A percentile compares a stretch with the other conserved stretches of the same genome.
These are phyloP conservation scores for Loxodonta africana DNA, from an alignment of 2,113 vertebrate genomes.

Conservation along the genomic window DNA sequence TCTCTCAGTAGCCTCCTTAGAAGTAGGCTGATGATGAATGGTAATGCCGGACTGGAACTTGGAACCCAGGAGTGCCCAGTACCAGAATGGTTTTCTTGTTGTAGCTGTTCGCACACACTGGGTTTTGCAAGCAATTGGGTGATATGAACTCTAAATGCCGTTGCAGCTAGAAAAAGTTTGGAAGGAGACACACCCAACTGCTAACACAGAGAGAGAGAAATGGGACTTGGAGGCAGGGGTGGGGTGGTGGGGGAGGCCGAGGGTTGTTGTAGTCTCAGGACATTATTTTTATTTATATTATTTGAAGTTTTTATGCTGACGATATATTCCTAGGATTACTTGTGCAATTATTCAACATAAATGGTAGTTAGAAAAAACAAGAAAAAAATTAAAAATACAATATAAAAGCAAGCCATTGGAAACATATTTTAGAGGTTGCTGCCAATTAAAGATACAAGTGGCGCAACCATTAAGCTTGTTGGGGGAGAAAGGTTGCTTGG, in stretches of 20 bases:
- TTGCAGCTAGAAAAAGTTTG: constrained; percentile 78
- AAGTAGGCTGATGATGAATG: constrained; percentile 34
- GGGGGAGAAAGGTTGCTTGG: constrained; percentile 48
- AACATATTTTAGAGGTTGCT: constrained; percentile 32
- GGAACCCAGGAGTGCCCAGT: constrained; percentile 35
- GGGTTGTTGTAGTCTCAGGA: neutral
- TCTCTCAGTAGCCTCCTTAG: constrained; percentile 55
- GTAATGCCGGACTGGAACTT: constrained; percentile 19
- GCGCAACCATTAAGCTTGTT: neutral
- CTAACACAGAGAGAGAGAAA: constrained; percentile 62
- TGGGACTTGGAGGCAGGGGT: constrained; percentile 38
- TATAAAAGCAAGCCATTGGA: constrained; percentile 37
- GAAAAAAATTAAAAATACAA: neutral
- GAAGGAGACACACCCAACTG: constrained; percentile 75
- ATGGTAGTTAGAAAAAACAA: constrained; percentile 41
- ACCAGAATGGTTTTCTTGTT: constrained; percentile 60
- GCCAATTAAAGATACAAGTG: neutral
- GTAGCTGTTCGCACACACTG: constrained; percentile 71
- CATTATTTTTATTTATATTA: constrained; percentile 37
- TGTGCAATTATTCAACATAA: constrained; percentile 23
- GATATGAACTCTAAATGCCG: constrained; percentile 73
- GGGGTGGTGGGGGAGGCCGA: neutral
- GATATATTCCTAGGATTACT: constrained; percentile 65
- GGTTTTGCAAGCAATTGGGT: constrained; percentile 73
- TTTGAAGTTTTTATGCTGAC: constrained; percentile 62